Conservation (phyloP, 30 jellyfish, hydroid and myxozoan genomes). For the Rhopilema esculentum region DNA sequence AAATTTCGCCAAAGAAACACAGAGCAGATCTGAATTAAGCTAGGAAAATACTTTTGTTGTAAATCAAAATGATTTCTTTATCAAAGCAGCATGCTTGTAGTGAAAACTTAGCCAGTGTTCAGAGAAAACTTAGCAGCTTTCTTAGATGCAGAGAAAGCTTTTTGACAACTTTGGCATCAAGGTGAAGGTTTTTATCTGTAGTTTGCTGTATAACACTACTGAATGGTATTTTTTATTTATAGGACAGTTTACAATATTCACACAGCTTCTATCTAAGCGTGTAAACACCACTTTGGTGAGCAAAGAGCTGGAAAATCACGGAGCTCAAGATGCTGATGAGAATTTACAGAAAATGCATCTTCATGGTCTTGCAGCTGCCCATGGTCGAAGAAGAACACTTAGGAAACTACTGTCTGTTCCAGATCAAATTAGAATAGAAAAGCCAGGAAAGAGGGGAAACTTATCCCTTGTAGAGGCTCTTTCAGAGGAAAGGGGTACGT, state of each 20-base stretch:
- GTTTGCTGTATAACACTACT: too few relatives aligned
- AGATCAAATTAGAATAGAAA: neutral
- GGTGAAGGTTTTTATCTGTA: too few relatives aligned
- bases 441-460: neutral
- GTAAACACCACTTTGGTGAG: neutral
- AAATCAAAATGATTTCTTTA: too few relatives aligned
- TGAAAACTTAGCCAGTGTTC: too few relatives aligned
- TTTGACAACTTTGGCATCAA: too few relatives aligned
- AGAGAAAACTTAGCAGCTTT: too few relatives aligned
- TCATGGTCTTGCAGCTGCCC: conserved; percentile 68
- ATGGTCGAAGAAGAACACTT: conserved; percentile 48
- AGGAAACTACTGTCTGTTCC: conserved; percentile 37
- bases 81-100: too few relatives aligned
- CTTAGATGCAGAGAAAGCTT: too few relatives aligned
- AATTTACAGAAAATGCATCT: conserved; percentile 42
- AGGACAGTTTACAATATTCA: conserved; percentile 48
- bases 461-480: conserved; percentile 54
- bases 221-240: neutral
- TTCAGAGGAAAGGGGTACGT: conserved; percentile 26
- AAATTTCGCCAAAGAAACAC: neutral
- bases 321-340: conserved; percentile 43
- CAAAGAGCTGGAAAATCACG: neutral
- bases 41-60: too few relatives aligned
- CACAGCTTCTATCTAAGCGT: conserved; percentile 37
- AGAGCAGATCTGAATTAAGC: too few relatives aligned